Evolutionary conservation across 2,797 vertebrate genomes (phyloP).

Genomic region (Tapirus indicus): DNA sequence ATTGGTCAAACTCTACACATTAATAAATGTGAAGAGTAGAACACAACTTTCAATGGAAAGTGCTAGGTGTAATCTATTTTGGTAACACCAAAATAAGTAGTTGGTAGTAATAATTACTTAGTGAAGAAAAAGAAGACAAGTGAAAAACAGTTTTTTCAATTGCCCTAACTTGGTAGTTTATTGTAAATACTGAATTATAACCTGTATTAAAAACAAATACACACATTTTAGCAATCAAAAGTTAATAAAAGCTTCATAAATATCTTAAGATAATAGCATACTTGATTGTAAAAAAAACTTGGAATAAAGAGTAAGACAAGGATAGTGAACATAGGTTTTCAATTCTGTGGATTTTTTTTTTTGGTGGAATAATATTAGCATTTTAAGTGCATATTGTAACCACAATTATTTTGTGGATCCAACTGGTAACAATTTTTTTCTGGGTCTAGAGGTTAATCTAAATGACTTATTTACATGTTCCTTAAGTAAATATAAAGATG

Average conservation of each 20-base stretch:
- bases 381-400: neutral
- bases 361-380: neutral
- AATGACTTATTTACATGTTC: neutral
- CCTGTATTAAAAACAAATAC: neutral
- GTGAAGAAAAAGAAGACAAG: neutral
- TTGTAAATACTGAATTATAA: neutral
- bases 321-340: neutral
- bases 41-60: neutral
- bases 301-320: neutral
- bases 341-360: neutral
- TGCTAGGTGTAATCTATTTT: neutral
- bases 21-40: neutral
- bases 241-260: neutral
- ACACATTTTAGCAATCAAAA: neutral
- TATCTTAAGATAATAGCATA: neutral
- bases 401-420: neutral
- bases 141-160: neutral
- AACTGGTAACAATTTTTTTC: too few species aligned
- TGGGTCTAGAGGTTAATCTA: neutral
- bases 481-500: slow-evolving; percentile 18
- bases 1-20: neutral
- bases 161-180: neutral
- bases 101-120: neutral
- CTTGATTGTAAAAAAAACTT: neutral
- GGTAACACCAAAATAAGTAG: neutral